Percentiles rank a stretch among this genome's conserved stretches.
phyloP scores from a whole-genome alignment of 2,888 invertebrate genomes.

The Stenoptilia bipunctidactyla region DNA sequence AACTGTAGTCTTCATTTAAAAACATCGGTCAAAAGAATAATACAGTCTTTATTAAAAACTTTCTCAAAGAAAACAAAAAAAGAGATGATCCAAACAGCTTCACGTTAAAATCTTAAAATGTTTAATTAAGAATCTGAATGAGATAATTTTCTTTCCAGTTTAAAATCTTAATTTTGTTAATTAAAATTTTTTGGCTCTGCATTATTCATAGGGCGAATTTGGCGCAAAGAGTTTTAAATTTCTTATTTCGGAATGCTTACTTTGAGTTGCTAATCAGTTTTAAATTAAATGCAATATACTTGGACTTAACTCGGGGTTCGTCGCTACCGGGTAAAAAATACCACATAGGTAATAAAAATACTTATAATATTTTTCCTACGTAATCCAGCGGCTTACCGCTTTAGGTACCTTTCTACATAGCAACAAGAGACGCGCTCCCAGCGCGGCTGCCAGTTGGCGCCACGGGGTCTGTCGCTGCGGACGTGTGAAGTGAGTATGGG shows the following conservation, averaged over 20 bases:
- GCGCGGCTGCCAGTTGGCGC: too few species aligned
- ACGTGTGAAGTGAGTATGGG: too few species aligned
- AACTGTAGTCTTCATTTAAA: too few species aligned
- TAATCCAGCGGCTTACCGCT: too few species aligned
- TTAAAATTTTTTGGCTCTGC: conserved; percentile 25
- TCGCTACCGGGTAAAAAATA: too few species aligned
- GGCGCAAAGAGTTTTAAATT: background rate
- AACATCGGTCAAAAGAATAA: background rate
- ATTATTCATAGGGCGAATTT: conserved; percentile 10
- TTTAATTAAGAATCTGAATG: conserved; percentile 34
- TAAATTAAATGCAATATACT: background rate
- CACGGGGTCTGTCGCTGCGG: too few species aligned
- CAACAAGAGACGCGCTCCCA: too few species aligned
- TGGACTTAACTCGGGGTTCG: too few species aligned
- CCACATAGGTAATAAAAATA: too few species aligned
- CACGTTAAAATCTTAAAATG: conserved; percentile 40
- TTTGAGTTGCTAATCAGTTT: background rate
- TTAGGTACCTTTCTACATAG: too few species aligned
- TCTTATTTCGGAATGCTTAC: background rate
- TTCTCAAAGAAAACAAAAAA: conserved; percentile 38
- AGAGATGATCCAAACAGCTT: conserved; percentile 25
- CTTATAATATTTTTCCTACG: too few species aligned
- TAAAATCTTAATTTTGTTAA: conserved; percentile 46
- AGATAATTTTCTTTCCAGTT: conserved; percentile 18
- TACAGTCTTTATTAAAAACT: conserved; percentile 12